A percentile compares a stretch with the other conserved stretches of the same genome.
Conservation (phyloP, 2,797 vertebrate species). For the Syngnathus rostellatus region DNA sequence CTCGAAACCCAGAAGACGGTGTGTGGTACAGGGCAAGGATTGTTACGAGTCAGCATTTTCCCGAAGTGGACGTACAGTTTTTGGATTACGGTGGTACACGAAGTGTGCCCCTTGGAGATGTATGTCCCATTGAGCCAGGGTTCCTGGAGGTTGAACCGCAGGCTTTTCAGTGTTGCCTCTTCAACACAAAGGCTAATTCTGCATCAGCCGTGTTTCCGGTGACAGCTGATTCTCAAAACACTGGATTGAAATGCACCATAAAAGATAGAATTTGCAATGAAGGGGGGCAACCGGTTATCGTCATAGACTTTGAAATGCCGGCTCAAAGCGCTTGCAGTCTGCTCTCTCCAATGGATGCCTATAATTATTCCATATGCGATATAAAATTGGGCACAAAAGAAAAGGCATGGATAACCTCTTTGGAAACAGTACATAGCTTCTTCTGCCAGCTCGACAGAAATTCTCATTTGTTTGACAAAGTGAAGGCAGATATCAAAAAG, state of each 20-base stretch:
- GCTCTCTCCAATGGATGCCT: constrained; percentile 49
- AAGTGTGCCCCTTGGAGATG: constrained; percentile 32
- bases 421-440: constrained; percentile 69
- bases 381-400: constrained; percentile 75
- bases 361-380: constrained; percentile 65
- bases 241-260: constrained; percentile 25
- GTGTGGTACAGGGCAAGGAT: constrained; percentile 50
- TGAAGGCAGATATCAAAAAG: constrained; percentile 53
- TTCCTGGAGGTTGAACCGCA: constrained; percentile 31
- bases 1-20: constrained; percentile 36
- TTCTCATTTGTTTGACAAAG: constrained; percentile 51
- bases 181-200: constrained; percentile 1
- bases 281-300: constrained; percentile 27
- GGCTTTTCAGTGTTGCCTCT: constrained; percentile 43
- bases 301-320: constrained; percentile 35
- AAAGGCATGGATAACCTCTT: constrained; percentile 65
- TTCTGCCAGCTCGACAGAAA: constrained; percentile 80
- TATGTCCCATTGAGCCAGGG: constrained; percentile 40
- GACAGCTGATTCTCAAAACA: neutral
- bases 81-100: constrained; percentile 73
- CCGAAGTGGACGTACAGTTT: constrained; percentile 67
- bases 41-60: constrained; percentile 11
- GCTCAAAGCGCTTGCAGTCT: constrained; percentile 11
- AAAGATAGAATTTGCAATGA: constrained; percentile 30
- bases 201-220: constrained; percentile 27